These are phyloP conservation scores for Chelidonichthys spinosus DNA, from an alignment of 2,797 vertebrate genomes.

Conservation along the genomic window DNA sequence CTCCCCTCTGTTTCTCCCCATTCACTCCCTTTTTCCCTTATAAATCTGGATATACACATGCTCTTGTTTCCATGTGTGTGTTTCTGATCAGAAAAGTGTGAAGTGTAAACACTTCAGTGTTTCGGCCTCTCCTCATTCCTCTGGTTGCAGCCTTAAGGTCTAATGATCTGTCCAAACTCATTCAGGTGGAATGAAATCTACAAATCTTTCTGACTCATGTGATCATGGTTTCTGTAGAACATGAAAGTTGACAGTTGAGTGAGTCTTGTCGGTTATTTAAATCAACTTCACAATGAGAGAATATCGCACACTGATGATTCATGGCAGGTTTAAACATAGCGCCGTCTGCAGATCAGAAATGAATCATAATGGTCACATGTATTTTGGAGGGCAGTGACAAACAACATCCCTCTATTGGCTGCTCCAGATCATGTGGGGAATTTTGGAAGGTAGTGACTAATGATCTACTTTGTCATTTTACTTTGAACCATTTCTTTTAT, in stretches of 20 bases:
- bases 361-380: background rate
- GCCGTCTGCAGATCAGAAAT: background rate
- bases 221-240: conserved; percentile 9
- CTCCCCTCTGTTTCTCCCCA: conserved; percentile 7
- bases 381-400: background rate
- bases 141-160: conserved; percentile 3
- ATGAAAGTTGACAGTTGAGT: background rate
- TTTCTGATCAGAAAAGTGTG: conserved; percentile 47
- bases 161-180: background rate
- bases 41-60: conserved; percentile 16
- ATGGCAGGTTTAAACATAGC: background rate
- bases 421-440: background rate
- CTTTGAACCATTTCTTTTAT: background rate
- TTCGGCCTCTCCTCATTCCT: conserved; percentile 57
- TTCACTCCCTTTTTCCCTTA: conserved; percentile 34
- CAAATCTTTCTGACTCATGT: conserved; percentile 3
- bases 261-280: background rate
- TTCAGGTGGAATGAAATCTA: conserved; percentile 4
- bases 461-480: background rate
- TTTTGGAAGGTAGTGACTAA: background rate
- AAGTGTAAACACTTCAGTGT: conserved; percentile 42
- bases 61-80: conserved; percentile 22
- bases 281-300: background rate
- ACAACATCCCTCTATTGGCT: background rate
- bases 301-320: conserved; percentile 14